Evolutionary conservation across 2,888 invertebrate genomes (phyloP).

Genomic region (Eilema depressum): DNA sequence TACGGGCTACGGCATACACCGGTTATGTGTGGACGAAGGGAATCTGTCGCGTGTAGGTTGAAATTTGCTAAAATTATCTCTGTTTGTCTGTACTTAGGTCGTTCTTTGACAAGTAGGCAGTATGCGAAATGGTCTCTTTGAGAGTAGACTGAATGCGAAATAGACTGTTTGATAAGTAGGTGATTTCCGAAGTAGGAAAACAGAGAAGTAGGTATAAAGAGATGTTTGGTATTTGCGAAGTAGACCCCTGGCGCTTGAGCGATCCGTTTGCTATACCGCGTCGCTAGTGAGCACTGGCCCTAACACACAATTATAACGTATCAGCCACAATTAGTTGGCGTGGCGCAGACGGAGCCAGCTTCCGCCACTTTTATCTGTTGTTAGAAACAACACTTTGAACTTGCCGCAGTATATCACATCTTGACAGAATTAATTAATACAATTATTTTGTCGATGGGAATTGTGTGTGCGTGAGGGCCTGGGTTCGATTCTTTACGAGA

Average conservation of each 20-base stretch:
- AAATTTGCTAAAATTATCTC: no score
- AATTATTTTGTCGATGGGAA: neutral
- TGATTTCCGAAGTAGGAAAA: no score
- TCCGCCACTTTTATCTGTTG: slow-evolving; percentile 28
- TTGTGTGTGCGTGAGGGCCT: neutral
- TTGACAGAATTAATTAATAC: neutral
- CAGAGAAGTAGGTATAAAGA: no score
- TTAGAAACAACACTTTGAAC: slow-evolving; percentile 39
- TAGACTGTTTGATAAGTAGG: no score
- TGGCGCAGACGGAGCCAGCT: slow-evolving; percentile 8
- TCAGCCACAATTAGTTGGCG: slow-evolving; percentile 24
- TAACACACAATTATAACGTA: slow-evolving; percentile 14
- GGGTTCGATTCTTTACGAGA: neutral
- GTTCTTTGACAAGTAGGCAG: no score
- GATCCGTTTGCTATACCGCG: neutral
- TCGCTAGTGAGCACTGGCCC: neutral
- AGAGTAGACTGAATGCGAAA: no score
- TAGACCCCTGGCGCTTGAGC: no score
- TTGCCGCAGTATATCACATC: slow-evolving; percentile 29
- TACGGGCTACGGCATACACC: neutral
- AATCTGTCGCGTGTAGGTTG: no score
- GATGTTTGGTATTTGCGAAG: no score
- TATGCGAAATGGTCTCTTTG: no score
- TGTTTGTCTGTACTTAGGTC: no score
- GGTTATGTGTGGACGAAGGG: no score